Base-by-base conservation (phyloP, 1,140 invertebrate species). In the Heliothis virescens region DNA sequence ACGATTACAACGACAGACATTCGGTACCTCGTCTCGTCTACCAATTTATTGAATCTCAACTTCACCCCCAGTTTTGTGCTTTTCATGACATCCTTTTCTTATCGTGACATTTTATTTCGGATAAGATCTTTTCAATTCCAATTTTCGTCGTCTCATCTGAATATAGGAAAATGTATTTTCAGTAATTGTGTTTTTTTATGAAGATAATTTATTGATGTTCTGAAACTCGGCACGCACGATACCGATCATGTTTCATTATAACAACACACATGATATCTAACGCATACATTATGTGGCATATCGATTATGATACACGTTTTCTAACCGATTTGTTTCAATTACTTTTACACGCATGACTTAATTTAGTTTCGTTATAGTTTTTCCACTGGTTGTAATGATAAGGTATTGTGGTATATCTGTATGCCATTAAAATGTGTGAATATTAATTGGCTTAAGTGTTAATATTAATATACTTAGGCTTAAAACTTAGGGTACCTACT, bases 1-100 rank as follows among this genome's bases (percentile, higher is more conserved):
- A 26, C 69, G 26, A 72, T 72, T 53, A 50, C 15, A 53, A 57
- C 13, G 69, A 72, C 69, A 41, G 69, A 72, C 69, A 41, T 72
- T 72, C 53, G 26, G 69, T 26, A 3, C 69, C 18, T 21, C 55
- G 52, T 10, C 29, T 57, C 18, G n/a, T 34, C 52, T 57, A 26
- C 50, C 69, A 72, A 72, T 72, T 72, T 57, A 72, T 72, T 72
- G 69, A 72, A 72, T 72, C 52, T 57, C 29, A 41, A 18, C 69
- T 72, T 53, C 55, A 29, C 52, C 52, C 21, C 15, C 53, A 41
- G 52, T 72, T 72, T 57, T 55, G 47, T 57, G 53, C 52, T 34
- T 72, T 72, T 41, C 26, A 11, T 55, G 50, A 21, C 69, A 55
- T 34, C 69, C 52, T 55, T 53, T 72, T 41, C n/a, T 65, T 48